Evolutionary conservation across 2,113 vertebrate species (phyloP).

Genomic region (Odocoileus hemionus): DNA sequence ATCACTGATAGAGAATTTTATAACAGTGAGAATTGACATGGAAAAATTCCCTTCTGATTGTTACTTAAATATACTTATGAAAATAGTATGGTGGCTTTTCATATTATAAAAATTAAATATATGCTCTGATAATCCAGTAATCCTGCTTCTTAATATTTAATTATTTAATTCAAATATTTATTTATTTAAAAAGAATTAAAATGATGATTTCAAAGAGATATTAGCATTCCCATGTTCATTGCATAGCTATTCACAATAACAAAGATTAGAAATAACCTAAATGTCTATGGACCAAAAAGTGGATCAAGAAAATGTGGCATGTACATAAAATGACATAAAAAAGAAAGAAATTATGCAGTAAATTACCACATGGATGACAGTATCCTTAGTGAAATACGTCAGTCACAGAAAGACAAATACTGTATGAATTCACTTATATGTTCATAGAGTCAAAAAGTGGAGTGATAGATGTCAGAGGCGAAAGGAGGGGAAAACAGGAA

Average conservation of each 20-base stretch:
- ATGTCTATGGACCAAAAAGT: background rate
- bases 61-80: background rate
- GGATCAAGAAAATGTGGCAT: background rate
- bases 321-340: background rate
- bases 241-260: background rate
- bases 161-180: too few relatives aligned
- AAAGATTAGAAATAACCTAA: background rate
- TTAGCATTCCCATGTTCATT: too few relatives aligned
- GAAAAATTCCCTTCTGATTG: background rate
- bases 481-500: background rate
- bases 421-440: background rate
- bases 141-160: too few relatives aligned
- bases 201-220: too few relatives aligned
- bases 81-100: background rate
- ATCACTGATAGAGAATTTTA: background rate
- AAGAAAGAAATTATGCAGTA: background rate
- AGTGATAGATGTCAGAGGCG: background rate
- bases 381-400: background rate
- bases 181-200: too few relatives aligned
- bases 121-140: background rate
- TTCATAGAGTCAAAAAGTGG: background rate
- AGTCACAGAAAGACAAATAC: background rate
- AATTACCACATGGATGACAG: background rate
- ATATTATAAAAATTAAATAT: too few relatives aligned
- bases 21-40: background rate